Percentiles rank a stretch among this genome's conserved stretches.
These are phyloP conservation scores for Drosophila bipectinata DNA, from an alignment of 1,140 invertebrate species.

Conservation along the genomic window DNA sequence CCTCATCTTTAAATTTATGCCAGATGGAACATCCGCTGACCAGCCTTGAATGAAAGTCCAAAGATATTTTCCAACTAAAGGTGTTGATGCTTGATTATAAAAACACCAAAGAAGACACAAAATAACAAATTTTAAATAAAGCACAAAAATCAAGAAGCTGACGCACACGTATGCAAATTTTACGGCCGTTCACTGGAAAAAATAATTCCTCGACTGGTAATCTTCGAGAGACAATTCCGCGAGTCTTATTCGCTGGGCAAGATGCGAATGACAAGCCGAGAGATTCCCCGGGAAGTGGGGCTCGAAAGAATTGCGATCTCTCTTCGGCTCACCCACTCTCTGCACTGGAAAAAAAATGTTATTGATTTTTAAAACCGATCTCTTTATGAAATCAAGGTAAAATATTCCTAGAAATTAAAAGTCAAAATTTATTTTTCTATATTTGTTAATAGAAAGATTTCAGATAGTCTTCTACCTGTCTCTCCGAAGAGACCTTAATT, in stretches of 20 bases:
- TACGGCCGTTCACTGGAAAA: slow-evolving; percentile 20
- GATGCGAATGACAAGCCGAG: slow-evolving; percentile 60
- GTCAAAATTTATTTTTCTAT: no score
- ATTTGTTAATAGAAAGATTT: no score
- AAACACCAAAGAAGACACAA: slow-evolving; percentile 24
- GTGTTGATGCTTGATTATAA: slow-evolving; percentile 40
- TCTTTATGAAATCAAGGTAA: no score
- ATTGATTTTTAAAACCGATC: no score
- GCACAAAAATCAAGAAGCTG: slow-evolving; percentile 40
- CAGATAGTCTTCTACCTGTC: no score
- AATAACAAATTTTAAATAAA: slow-evolving; percentile 37
- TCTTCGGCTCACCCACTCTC: slow-evolving; percentile 13
- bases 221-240: slow-evolving; percentile 26
- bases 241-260: slow-evolving; percentile 50
- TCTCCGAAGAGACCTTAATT: neutral
- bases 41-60: slow-evolving; percentile 49
- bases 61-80: slow-evolving; percentile 31
- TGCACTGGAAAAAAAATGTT: slow-evolving; percentile 22
- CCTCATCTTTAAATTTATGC: slow-evolving; percentile 6
- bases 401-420: no score
- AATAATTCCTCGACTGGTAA: slow-evolving; percentile 24
- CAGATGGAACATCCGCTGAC: slow-evolving; percentile 15
- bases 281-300: slow-evolving; percentile 40
- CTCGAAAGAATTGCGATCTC: slow-evolving; percentile 15
- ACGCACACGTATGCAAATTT: slow-evolving; percentile 78